These are phyloP conservation scores for Nasonia longicornis DNA, from an alignment of 1,140 invertebrate genomes.

Conservation along the genomic window DNA sequence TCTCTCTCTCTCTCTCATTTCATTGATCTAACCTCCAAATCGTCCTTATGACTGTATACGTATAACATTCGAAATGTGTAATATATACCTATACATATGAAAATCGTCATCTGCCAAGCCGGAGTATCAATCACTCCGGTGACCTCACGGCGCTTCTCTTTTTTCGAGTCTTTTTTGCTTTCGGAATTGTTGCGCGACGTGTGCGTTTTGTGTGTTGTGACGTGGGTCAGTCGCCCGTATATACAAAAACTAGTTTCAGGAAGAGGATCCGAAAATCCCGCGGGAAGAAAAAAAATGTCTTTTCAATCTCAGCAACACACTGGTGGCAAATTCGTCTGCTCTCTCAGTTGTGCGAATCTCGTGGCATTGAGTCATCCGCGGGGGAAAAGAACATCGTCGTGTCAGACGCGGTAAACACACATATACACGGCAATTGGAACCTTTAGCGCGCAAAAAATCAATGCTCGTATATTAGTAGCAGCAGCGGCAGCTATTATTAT, in stretches of 20 bases:
- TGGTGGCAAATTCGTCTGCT: too few species aligned
- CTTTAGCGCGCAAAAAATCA: too few species aligned
- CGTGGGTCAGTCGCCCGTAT: not conserved
- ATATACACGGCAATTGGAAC: not conserved
- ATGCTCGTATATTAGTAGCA: too few species aligned
- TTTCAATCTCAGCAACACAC: too few species aligned
- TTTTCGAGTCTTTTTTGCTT: not conserved
- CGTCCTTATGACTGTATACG: not conserved
- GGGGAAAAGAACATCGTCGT: too few species aligned
- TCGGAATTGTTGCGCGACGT: too few species aligned
- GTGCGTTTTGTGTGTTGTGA: not conserved
- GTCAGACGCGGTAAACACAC: not conserved
- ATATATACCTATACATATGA: not conserved
- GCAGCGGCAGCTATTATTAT: not conserved
- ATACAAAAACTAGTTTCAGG: not conserved
- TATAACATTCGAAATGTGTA: too few species aligned
- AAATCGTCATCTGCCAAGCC: not conserved
- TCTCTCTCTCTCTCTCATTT: not conserved
- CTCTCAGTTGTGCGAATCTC: too few species aligned
- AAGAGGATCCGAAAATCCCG: too few species aligned
- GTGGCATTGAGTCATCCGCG: too few species aligned
- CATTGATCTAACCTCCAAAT: slow-evolving; percentile 38
- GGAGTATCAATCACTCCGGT: slow-evolving; percentile 2
- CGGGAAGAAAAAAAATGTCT: too few species aligned
- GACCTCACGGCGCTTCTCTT: not conserved